Percentiles rank a stretch among this genome's conserved stretches.
Conservation (phyloP, 1,140 invertebrate genomes). For the Drosophila pallidifrons region DNA sequence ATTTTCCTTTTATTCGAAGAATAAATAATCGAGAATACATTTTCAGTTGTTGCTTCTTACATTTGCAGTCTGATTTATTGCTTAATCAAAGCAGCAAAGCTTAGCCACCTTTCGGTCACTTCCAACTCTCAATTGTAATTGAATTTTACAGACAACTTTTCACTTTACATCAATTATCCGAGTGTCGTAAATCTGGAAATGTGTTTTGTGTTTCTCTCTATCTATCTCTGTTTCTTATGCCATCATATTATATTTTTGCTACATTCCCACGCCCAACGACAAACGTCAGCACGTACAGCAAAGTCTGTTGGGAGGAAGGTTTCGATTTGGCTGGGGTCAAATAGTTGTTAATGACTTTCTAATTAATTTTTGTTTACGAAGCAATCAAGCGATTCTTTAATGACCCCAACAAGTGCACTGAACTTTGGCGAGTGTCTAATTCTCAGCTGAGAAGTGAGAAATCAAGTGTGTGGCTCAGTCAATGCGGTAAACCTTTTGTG, state of each 20-base stretch:
- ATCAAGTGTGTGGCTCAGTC: slow-evolving; percentile 59
- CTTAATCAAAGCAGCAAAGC: slow-evolving; percentile 30
- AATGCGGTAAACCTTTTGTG: slow-evolving; percentile 56
- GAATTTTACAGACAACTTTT: slow-evolving; percentile 48
- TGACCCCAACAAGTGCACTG: slow-evolving; percentile 56
- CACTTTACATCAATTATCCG: slow-evolving; percentile 45
- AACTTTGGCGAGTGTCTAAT: slow-evolving; percentile 39
- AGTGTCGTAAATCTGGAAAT: slow-evolving; percentile 29
- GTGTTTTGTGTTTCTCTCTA: slow-evolving; percentile 8
- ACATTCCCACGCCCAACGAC: slow-evolving; percentile 54
- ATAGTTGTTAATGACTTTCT: slow-evolving; percentile 72
- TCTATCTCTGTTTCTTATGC: slow-evolving; percentile 5
- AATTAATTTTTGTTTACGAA: slow-evolving; percentile 73
- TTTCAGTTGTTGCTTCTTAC: slow-evolving; percentile 3
- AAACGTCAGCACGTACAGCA: slow-evolving; percentile 52
- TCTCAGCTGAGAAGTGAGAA: slow-evolving; percentile 53
- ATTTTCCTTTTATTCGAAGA: background rate
- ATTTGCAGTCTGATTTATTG: slow-evolving; percentile 49
- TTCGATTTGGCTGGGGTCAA: slow-evolving; percentile 25
- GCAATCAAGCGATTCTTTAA: slow-evolving; percentile 43
- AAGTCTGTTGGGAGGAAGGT: background rate
- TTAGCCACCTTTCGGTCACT: background rate
- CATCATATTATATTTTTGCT: slow-evolving; percentile 30
- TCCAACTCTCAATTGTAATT: slow-evolving; percentile 49
- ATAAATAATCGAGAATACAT: slow-evolving; percentile 5